Evolutionary conservation across 2,888 invertebrate genomes (phyloP), one percentile per base, ranked within the genome.

Genomic region (Epirrhoe alternata): DNA sequence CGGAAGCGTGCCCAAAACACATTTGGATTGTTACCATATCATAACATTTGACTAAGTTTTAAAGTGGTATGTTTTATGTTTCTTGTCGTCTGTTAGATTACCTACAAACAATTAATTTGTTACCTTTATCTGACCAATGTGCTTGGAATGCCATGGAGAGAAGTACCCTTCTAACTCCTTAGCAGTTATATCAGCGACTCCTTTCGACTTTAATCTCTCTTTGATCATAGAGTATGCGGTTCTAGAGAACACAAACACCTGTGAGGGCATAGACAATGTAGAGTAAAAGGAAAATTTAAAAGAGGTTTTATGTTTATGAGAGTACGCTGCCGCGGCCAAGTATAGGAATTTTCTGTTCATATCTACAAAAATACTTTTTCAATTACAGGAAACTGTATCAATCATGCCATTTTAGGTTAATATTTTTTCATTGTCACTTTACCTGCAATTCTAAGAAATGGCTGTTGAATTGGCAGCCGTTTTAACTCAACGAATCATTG

Each of bases 211-310:
- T 79, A 97, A 93, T 70, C 97, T 87, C 79, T 97, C 97, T 93
- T 97, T 97, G 85, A 98, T 97, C 84, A 96, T 95, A 84, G 95
- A 94, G 88, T 97, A 98, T 77, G 96, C 95, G 80, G 96, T 95
- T 83, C 97, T 96, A 83, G 96, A 96, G 94, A 97, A 98, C 68
- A 98, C 97, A 92, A 97, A 97, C 73, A 97, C 97, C 97, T 97
- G 94, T 87, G 87, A 91, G 89, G 89, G 88, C 86, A 90, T 86
- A 90, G 84, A 90, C 85, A 88, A 85, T 74, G 75, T 68, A 58
- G 64, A 66, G 61, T 57, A 66, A 50, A 50, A 51, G n/a, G 38
- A 47, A 35, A 56, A 42, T 10, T 16, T 17, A 14, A 49, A 14
- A 30, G 8, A 24, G 31, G 6, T n/a, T 31, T 5, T 38, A 24